Percentiles rank a stretch among this genome's conserved stretches.
These are phyloP conservation scores for Macropis europaea DNA, from an alignment of 2,888 invertebrate genomes.

Conservation along the genomic window DNA sequence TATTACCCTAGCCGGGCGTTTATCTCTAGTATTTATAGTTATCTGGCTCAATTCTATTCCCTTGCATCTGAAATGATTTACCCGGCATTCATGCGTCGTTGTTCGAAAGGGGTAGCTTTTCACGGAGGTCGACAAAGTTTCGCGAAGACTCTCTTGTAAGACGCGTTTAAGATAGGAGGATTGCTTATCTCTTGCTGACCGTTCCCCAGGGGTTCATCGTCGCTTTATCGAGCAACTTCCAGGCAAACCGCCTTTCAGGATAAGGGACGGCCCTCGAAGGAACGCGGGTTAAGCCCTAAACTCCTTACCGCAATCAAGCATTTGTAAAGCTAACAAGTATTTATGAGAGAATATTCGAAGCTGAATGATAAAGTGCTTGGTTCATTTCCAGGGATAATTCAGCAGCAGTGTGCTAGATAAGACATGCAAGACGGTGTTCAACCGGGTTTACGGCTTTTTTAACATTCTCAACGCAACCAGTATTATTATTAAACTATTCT, in stretches of 20 bases:
- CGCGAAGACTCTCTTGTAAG: background rate
- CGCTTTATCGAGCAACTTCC: constrained; percentile 37
- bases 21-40: constrained; percentile 26
- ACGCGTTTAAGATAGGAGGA: constrained; percentile 37
- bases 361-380: background rate
- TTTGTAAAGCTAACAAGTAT: background rate
- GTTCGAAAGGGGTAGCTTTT: background rate
- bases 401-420: background rate
- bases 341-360: background rate
- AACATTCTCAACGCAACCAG: too few species aligned
- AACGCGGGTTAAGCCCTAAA: background rate
- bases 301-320: background rate
- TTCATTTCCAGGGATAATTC: background rate
- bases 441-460: too few species aligned
- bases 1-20: constrained; percentile 17
- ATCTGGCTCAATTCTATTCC: constrained; percentile 17
- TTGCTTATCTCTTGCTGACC: constrained; percentile 37
- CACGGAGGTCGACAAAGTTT: constrained; percentile 7
- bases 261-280: constrained; percentile 1
- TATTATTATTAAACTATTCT: too few species aligned
- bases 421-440: too few species aligned
- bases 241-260: constrained; percentile 12
- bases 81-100: background rate
- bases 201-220: constrained; percentile 31
- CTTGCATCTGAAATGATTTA: constrained; percentile 2